Evolutionary conservation across 2,113 vertebrate genomes (phyloP).

Genomic region (Osmerus eperlanus): DNA sequence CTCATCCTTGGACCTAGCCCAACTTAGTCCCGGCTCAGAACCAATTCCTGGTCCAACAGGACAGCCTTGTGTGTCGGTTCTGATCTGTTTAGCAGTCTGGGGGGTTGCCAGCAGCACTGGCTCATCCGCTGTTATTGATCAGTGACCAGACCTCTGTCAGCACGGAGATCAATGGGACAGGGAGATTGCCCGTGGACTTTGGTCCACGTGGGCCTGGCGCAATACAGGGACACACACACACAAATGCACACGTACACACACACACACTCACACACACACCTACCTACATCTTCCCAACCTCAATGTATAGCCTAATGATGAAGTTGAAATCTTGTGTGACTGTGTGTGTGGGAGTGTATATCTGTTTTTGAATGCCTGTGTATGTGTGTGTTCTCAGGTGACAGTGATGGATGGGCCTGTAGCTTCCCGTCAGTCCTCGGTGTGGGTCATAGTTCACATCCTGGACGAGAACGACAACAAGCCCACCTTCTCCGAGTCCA

Average conservation of each 20-base stretch:
- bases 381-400: slow-evolving; percentile 71
- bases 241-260: neutral
- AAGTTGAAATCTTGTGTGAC: neutral
- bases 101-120: slow-evolving; percentile 35
- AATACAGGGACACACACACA: neutral
- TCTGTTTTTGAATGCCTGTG: neutral
- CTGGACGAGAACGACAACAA: slow-evolving; percentile 95
- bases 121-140: slow-evolving; percentile 63
- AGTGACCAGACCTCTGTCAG: slow-evolving; percentile 60
- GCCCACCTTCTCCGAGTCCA: slow-evolving; percentile 87
- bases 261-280: neutral
- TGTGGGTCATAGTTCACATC: slow-evolving; percentile 92
- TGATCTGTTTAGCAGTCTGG: slow-evolving; percentile 52
- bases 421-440: slow-evolving; percentile 83
- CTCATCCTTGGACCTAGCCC: too few species aligned
- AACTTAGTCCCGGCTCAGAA: too few species aligned
- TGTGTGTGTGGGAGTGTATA: neutral
- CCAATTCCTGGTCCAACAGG: too few species aligned
- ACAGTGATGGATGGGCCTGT: slow-evolving; percentile 88
- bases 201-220: slow-evolving; percentile 34
- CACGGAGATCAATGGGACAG: slow-evolving; percentile 60
- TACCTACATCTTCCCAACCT: neutral
- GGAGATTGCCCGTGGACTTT: slow-evolving; percentile 57
- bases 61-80: slow-evolving; percentile 23
- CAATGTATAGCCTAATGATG: too few species aligned